Conservation (phyloP, 2,113 vertebrate species). For the Gallinago undulata region DNA sequence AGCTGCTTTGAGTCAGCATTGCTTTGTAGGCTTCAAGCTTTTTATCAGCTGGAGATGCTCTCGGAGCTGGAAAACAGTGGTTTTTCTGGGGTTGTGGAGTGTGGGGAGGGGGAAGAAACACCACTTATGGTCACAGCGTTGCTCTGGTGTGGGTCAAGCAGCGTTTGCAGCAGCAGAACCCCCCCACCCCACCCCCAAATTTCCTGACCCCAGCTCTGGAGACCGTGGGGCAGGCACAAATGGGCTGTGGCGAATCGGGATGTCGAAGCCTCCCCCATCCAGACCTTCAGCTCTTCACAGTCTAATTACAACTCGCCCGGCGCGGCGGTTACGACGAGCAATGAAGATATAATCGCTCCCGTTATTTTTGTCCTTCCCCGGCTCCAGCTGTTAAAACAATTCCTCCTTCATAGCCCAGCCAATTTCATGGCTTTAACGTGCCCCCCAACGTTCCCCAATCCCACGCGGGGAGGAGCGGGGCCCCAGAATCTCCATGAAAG, state of each 20-base stretch:
- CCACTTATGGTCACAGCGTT: rapidly evolving
- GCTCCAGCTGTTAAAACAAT: constrained; percentile 78
- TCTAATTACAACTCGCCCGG: constrained; percentile 69
- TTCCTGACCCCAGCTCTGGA: background rate
- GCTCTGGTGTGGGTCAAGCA: rapidly evolving
- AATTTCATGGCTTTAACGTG: constrained; percentile 69
- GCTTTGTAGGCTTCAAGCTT: background rate
- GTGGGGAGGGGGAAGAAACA: background rate
- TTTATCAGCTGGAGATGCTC: background rate
- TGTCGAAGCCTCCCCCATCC: constrained; percentile 52
- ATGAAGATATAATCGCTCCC: constrained; percentile 74
- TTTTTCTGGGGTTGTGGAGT: background rate
- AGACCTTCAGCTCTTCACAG: constrained; percentile 56
- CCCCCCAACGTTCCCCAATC: constrained; percentile 3
- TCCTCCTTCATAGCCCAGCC: constrained; percentile 68
- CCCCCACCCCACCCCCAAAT: no score
- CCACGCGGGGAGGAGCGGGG: background rate
- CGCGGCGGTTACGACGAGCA: constrained; percentile 62
- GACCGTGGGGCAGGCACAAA: constrained; percentile 56
- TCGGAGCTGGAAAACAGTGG: background rate
- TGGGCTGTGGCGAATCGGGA: constrained; percentile 19
- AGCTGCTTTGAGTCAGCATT: background rate
- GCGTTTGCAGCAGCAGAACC: background rate
- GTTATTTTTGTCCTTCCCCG: constrained; percentile 73
- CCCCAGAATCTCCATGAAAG: constrained; percentile 51